Conservation (phyloP, 2,113 vertebrate species). For the Vulpes vulpes region DNA sequence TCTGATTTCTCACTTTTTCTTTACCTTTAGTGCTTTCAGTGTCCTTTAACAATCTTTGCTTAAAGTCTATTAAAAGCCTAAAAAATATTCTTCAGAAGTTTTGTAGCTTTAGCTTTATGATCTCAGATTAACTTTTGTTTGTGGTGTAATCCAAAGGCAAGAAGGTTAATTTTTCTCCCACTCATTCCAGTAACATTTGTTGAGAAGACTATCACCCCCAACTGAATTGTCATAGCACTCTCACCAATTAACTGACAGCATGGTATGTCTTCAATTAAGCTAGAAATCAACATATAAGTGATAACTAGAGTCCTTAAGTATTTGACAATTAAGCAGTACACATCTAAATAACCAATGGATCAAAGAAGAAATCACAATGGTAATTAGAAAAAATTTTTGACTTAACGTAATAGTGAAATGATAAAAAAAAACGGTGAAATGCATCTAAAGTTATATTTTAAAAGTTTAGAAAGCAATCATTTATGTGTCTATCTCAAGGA, state of each 20-base stretch:
- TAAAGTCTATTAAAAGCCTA: neutral
- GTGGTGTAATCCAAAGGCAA: neutral
- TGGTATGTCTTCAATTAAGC: neutral
- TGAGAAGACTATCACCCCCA: neutral
- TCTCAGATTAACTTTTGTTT: neutral
- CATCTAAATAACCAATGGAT: neutral
- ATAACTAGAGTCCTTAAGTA: neutral
- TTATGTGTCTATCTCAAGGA: neutral
- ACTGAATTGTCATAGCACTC: neutral
- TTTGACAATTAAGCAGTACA: neutral
- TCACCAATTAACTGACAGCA: neutral
- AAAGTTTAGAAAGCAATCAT: neutral
- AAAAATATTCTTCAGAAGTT: neutral
- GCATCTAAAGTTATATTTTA: neutral
- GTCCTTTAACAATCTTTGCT: neutral
- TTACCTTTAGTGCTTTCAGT: neutral
- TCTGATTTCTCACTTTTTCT: neutral
- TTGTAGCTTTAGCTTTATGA: neutral
- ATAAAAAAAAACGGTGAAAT: neutral
- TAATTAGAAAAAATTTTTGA: neutral
- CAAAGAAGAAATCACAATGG: neutral
- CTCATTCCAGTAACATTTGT: neutral
- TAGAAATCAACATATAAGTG: neutral
- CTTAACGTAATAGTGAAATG: neutral
- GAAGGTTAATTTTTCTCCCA: neutral